Conservation (phyloP, 2,888 invertebrate species). For the Agrochola macilenta region DNA sequence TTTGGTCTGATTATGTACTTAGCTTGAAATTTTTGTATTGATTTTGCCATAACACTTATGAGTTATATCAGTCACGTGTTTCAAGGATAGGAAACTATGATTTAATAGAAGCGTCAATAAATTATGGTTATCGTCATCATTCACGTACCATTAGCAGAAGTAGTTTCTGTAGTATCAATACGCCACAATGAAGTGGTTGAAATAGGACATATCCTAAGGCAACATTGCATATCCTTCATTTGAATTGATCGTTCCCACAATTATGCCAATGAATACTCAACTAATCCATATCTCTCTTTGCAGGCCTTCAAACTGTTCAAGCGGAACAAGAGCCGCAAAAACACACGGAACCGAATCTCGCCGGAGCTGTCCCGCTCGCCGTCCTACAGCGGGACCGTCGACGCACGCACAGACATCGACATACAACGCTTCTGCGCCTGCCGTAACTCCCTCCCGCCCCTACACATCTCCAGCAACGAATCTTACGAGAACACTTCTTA, state of each 20-base stretch:
- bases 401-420: constrained; percentile 85
- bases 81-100: constrained; percentile 2
- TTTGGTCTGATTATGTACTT: constrained; percentile 45
- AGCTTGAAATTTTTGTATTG: constrained; percentile 9
- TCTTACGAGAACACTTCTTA: constrained; percentile 80
- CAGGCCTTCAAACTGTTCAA: constrained; percentile 89
- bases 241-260: constrained; percentile 5
- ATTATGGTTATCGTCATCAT: neutral
- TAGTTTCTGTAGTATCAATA: constrained; percentile 4
- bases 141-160: neutral
- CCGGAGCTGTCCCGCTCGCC: constrained; percentile 83
- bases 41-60: neutral
- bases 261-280: constrained; percentile 12
- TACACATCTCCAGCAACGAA: constrained; percentile 72
- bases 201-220: neutral
- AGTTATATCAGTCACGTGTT: constrained; percentile 3
- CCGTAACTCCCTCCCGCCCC: constrained; percentile 79
- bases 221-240: neutral
- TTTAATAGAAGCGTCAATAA: neutral
- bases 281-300: constrained; percentile 46
- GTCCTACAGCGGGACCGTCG: constrained; percentile 85
- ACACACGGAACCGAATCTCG: constrained; percentile 82
- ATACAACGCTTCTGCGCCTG: constrained; percentile 85
- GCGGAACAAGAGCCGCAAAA: constrained; percentile 80
- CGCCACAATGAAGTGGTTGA: neutral